Base-by-base conservation (phyloP, 2,888 invertebrate genomes). In the Trachelus troglodyta region DNA sequence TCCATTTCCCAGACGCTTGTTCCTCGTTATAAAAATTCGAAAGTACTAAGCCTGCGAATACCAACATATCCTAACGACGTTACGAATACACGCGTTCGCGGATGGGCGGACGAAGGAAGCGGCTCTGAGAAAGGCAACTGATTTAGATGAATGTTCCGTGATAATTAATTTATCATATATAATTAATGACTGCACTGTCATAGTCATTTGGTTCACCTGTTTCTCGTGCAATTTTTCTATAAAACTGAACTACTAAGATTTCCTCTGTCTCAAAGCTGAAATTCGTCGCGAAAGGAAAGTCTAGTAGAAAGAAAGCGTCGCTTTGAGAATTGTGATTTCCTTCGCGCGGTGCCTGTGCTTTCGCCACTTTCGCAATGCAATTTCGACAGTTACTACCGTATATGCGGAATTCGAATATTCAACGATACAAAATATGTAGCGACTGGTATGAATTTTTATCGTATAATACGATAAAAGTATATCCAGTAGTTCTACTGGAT, bases 151-250 rank as follows among this genome's bases (percentile, higher is more conserved):
- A 75, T 79, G 80, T 76, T 69, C 76, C 81, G 56, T 56, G 71
- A 83, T 81, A 84, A 85, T 86, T 83, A 84, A 77, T 79, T 81
- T 80, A 9, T 56, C 56, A 56, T 23, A 56, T 23, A 23, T 23
- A 83, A 86, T 86, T 83, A 86, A 83, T 80, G 81, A 79, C 74
- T 80, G 78, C 79, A 78, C 83, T 80, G 79, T 83, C 82, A 81
- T 78, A 6, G 73, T 77, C 75, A 83, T 85, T 80, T 78, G 40
- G 6, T 56, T 9, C 81, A 69, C 81, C 80, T 69, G 73, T 74
- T 79, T 76, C 79, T 81, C 79, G 78, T 83, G 23, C 23, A 23
- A 56, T 23, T 56, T 6, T 56, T 9, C 23, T 9, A 9, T 56
- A 9, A 56, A 23, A 23, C 23, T 23, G 15, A 56, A 6, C 1